Evolutionary conservation across 2,797 vertebrate species (phyloP), one percentile per base, ranked within the genome.

Genomic region (Bovichtus variegatus): DNA sequence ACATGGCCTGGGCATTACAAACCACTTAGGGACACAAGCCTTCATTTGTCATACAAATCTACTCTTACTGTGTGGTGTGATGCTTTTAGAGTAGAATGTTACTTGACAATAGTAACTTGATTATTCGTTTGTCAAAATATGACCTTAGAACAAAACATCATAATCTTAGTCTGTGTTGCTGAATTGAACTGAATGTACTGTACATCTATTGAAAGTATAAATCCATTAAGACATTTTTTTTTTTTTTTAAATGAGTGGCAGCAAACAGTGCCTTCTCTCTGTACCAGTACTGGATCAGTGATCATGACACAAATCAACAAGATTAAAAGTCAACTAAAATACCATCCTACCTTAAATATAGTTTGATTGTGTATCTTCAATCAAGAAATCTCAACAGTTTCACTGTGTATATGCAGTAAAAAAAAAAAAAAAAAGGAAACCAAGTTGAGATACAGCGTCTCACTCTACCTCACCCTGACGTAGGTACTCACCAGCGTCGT

Each of bases 401-500:
- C 6, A 62, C 2, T n/a, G 3, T 21, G 6, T 18, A 34, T 13
- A 15, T 49, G 10, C 36, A 27, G 47, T 2, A 44, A 34, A 43
- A 19, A 11, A 58, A 4, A 51, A 47, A 29, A 31, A 12, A 27
- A 40, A 43, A 57, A 79, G 54, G 18, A 41, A 23, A 72, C 59
- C 9, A 54, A 12, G 47, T 13, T 9, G 50, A 58, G 25, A 61
- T 62, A 15, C 13, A 44, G 40, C 43, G 38, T 70, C 74, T 85
- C 62, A 84, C 66, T 79, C 64, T 74, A 84, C 78, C 62, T 77
- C 46, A 76, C 85, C 76, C 47, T 63, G 72, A 78, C 78, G 59
- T 41, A 98, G 97, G 96, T 78, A 91, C 95, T 34, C 96, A 96
- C 88, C 96, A 96, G 70, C 95, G 96, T 77, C 94, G 94, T 50